Evolutionary conservation across 2,888 invertebrate species (phyloP).

Genomic region (Blera fallax): DNA sequence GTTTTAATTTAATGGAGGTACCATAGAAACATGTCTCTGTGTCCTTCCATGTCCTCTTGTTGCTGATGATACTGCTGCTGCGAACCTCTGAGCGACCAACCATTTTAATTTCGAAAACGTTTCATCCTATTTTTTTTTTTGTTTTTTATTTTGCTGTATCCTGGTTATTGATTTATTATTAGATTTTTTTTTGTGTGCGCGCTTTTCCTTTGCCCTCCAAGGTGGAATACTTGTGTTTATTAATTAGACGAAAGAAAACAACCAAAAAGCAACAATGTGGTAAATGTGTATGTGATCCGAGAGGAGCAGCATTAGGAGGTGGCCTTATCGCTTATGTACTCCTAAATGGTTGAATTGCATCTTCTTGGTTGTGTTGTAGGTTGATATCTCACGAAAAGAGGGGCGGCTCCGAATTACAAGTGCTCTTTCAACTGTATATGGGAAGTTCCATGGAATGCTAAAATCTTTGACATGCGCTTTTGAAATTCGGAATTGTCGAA

Average conservation of each 20-base stretch:
- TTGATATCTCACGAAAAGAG: conserved; percentile 46
- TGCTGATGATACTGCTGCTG: conserved; percentile 9
- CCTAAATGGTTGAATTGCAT: conserved; percentile 65
- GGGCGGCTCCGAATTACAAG: conserved; percentile 69
- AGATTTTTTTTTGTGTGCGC: conserved; percentile 44
- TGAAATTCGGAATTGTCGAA: conserved; percentile 39
- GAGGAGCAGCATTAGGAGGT: conserved; percentile 60
- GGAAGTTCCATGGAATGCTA: conserved; percentile 60
- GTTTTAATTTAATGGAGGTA: conserved; percentile 50
- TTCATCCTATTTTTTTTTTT: conserved; percentile 67
- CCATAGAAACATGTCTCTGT: conserved; percentile 43
- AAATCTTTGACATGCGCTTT: conserved; percentile 48
- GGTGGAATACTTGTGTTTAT: conserved; percentile 72
- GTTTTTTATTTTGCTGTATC: conserved; percentile 51
- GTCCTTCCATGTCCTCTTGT: conserved; percentile 34
- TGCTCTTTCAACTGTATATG: conserved; percentile 63
- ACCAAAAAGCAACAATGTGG: conserved; percentile 57
- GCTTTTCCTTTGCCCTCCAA: conserved; percentile 55
- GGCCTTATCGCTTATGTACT: conserved; percentile 65
- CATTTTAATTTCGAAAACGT: conserved; percentile 71
- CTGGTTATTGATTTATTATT: conserved; percentile 62
- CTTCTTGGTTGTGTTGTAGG: conserved; percentile 43
- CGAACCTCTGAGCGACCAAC: conserved; percentile 65
- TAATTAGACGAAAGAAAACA: conserved; percentile 71
- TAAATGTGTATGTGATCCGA: conserved; percentile 8